Evolutionary conservation across 2,113 vertebrate species (phyloP).

Genomic region (Sturnira hondurensis): DNA sequence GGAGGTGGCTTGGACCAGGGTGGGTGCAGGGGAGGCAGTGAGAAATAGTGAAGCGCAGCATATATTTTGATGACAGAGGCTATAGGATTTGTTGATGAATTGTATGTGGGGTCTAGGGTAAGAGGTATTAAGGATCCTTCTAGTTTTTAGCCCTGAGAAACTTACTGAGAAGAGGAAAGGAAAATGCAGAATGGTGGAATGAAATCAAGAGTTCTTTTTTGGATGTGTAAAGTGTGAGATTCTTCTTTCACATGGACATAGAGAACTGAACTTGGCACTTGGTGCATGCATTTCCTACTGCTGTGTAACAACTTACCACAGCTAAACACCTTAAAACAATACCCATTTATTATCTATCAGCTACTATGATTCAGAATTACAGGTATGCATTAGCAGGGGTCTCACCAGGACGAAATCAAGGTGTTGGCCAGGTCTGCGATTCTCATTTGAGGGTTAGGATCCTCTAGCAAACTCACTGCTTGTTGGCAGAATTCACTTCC

Average conservation of each 20-base stretch:
- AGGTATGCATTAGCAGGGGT: neutral
- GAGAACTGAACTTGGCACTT: constrained; percentile 31
- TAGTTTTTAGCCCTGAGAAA: neutral
- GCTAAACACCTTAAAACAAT: neutral
- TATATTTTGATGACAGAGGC: neutral
- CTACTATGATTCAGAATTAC: neutral
- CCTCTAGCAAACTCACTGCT: constrained; percentile 34
- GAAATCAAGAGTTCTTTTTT: neutral
- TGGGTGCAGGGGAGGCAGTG: neutral
- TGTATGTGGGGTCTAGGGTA: neutral
- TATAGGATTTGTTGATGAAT: neutral
- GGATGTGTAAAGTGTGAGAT: neutral
- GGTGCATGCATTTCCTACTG: constrained; percentile 6
- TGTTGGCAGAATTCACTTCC: constrained; percentile 61
- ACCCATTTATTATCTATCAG: neutral
- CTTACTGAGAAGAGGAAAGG: neutral
- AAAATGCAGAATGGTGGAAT: neutral
- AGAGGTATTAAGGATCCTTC: neutral
- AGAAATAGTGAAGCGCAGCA: neutral
- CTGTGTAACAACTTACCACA: neutral
- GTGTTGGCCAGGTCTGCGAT: constrained; percentile 4
- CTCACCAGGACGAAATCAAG: constrained; percentile 26
- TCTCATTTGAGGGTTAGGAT: constrained; percentile 1
- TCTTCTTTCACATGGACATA: neutral
- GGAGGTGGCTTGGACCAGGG: neutral